These are phyloP conservation scores for Neogobius melanostomus DNA, from an alignment of 2,113 vertebrate genomes.

Conservation along the genomic window DNA sequence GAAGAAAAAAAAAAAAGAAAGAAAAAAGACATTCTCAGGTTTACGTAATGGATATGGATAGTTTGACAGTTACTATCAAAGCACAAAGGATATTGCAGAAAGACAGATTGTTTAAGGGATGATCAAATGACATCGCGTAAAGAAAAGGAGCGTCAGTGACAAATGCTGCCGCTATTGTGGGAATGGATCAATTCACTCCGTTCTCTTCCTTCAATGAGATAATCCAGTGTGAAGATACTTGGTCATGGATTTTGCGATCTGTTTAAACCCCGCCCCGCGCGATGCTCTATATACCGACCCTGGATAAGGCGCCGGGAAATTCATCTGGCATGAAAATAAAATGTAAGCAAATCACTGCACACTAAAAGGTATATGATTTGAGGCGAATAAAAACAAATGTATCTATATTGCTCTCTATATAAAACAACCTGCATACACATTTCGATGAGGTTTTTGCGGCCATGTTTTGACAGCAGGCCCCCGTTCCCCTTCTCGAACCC, in stretches of 20 bases:
- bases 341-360: no score
- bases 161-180: conserved; percentile 22
- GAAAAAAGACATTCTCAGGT: conserved; percentile 9
- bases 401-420: no score
- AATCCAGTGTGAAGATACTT: background rate
- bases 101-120: conserved; percentile 24
- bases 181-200: conserved; percentile 14
- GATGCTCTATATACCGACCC: no score
- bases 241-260: background rate
- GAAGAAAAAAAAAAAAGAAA: background rate
- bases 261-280: no score
- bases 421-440: no score
- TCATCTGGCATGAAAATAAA: no score
- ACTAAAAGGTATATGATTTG: no score
- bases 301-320: no score
- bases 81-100: conserved; percentile 26
- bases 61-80: conserved; percentile 43
- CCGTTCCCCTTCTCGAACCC: conserved; percentile 9
- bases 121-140: conserved; percentile 27
- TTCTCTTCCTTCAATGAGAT: conserved; percentile 15
- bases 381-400: no score
- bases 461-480: conserved; percentile 1
- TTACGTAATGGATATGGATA: conserved; percentile 28
- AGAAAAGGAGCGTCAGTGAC: conserved; percentile 33
- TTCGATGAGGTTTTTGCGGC: background rate